A percentile compares a stretch with the other conserved stretches of the same genome.
Evolutionary conservation across 2,797 vertebrate genomes (phyloP).

Genomic region (Megalops cyprinoides): DNA sequence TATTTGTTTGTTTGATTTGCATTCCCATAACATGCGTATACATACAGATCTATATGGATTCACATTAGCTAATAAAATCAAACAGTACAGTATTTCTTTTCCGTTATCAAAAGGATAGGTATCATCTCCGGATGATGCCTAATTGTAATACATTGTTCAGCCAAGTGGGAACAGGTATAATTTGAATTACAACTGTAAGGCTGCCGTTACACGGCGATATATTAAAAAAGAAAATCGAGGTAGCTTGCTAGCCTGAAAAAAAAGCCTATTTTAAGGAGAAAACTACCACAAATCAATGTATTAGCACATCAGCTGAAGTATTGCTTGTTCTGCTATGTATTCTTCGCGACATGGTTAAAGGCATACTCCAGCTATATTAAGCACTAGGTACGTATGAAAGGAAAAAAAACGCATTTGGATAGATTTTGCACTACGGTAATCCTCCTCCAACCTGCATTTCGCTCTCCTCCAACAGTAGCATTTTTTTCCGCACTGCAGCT

Average conservation of each 20-base stretch:
- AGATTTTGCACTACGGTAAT: background rate
- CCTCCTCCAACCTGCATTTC: background rate
- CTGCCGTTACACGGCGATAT: no score
- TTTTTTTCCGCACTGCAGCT: constrained; percentile 81
- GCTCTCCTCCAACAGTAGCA: constrained; percentile 50
- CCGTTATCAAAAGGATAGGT: no score
- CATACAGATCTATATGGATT: background rate
- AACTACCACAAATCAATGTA: no score
- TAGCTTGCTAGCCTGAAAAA: background rate
- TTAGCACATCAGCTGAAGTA: background rate
- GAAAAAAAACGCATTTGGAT: no score
- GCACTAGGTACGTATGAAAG: no score
- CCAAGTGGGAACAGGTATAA: no score
- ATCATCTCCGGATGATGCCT: no score
- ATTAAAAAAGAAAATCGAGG: background rate
- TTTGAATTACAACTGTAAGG: no score
- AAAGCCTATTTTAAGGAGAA: no score
- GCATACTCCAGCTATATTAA: background rate
- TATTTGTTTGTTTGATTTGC: background rate
- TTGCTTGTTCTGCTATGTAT: background rate
- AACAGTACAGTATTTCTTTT: background rate
- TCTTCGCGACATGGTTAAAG: background rate
- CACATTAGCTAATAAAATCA: background rate
- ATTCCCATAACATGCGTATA: background rate
- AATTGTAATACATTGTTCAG: no score